A percentile compares a stretch with the other conserved stretches of the same genome.
phyloP scores from a whole-genome alignment of 2,888 invertebrate genomes.

The Spatulosminthurus flaviceps region DNA sequence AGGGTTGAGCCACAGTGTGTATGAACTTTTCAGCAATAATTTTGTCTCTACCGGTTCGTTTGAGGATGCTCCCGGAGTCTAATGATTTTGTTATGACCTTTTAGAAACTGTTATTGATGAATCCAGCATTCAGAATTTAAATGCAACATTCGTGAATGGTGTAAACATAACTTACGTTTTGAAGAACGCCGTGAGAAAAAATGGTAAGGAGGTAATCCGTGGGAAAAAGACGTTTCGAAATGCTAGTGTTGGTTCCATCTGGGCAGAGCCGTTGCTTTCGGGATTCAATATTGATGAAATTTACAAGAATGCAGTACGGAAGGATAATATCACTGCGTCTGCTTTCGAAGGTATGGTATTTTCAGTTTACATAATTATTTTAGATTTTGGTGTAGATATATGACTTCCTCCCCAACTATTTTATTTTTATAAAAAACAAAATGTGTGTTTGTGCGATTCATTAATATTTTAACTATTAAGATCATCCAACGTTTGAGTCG shows the following conservation, averaged over 20 bases:
- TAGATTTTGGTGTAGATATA: background rate
- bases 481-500: background rate
- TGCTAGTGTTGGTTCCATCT: background rate
- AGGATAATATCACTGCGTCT: background rate
- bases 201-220: background rate
- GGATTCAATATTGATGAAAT: slow-evolving; percentile 43
- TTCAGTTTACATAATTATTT: background rate
- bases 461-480: slow-evolving; percentile 14
- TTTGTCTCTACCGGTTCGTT: too few relatives aligned
- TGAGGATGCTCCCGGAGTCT: too few relatives aligned
- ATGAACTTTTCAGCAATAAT: too few relatives aligned
- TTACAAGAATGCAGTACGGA: slow-evolving; percentile 44
- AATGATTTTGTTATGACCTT: background rate
- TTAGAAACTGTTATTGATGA: slow-evolving; percentile 15
- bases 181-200: slow-evolving; percentile 26
- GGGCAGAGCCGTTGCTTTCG: slow-evolving; percentile 23
- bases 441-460: too few relatives aligned
- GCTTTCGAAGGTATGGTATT: slow-evolving; percentile 11
- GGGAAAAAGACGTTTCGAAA: slow-evolving; percentile 26
- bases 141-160: slow-evolving; percentile 39
- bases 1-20: too few relatives aligned
- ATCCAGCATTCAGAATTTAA: slow-evolving; percentile 4
- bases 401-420: too few relatives aligned
- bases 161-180: slow-evolving; percentile 20
- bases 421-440: too few relatives aligned